These are phyloP conservation scores for Sebastiscus tertius DNA, from an alignment of 2,797 vertebrate genomes.

Conservation along the genomic window DNA sequence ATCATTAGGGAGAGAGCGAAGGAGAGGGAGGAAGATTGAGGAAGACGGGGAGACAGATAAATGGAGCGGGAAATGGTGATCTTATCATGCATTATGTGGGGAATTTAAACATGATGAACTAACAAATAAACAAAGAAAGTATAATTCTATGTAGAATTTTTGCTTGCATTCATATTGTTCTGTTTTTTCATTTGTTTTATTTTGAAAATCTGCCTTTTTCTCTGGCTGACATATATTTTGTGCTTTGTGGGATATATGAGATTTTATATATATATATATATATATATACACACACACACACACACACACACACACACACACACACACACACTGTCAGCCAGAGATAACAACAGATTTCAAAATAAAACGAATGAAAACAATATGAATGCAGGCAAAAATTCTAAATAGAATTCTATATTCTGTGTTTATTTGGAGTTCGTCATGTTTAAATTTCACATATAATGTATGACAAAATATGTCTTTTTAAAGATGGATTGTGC, in stretches of 20 bases:
- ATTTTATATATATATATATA: neutral
- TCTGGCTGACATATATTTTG: neutral
- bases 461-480: neutral
- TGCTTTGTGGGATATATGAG: neutral
- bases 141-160: neutral
- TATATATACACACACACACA: too few relatives aligned
- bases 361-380: neutral
- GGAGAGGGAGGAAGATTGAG: conserved; percentile 26
- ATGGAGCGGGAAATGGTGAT: neutral
- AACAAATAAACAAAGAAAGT: neutral
- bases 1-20: conserved; percentile 53
- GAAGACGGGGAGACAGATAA: conserved; percentile 16
- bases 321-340: neutral
- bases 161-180: neutral
- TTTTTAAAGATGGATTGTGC: neutral
- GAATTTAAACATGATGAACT: neutral
- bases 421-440: neutral
- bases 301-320: too few relatives aligned
- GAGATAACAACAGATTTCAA: neutral
- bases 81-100: neutral
- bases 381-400: neutral
- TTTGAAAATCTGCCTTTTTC: neutral
- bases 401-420: neutral
- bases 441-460: neutral
- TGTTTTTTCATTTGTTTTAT: neutral